Base-by-base conservation (phyloP, 2,113 vertebrate genomes). In the Catharus minimus region DNA sequence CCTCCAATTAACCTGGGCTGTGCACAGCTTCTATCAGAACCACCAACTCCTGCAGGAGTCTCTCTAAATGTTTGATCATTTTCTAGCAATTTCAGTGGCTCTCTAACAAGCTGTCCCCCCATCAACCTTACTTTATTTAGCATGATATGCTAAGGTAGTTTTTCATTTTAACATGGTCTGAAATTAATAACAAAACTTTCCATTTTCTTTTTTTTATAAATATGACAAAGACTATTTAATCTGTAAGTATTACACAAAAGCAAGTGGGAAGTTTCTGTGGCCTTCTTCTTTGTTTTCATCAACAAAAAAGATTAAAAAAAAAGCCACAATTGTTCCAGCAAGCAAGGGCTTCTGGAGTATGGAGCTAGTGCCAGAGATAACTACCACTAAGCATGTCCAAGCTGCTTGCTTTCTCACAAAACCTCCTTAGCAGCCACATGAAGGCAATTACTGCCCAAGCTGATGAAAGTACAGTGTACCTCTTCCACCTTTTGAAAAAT, bases 201-300 rank as follows among this genome's bases (percentile, higher is more conserved):
- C 8, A 57, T 68, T 61, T 41, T 46, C 20, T 81, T 88, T 53
- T 68, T 50, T 55, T 65, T 77, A 43, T 22, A 58, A 68, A 47
- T 49, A 57, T 10, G 15, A 26, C 11, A 47, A n/a, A 36, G 55
- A 39, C 12, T 71, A 44, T 38, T 68, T 76, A 2, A 65, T 49
- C n/a, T 38, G 49, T 30, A 44, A 64, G 15, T 56, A 57, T 36
- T 49, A 62, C 24, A 44, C 22, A 66, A 57, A 77, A 73, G 10
- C 3, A 47, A 38, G 33, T 57, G 56, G 21, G 50, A 80, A 38
- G 19, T 43, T 79, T 55, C 60, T 73, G 19, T 43, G 61, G 15
- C 50, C 68, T 83, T 76, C 36, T 57, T 86, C 73, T 68, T 80
- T 66, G 28, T 39, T 79, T 72, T 73, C 55, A 52, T 53, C 47